Evolutionary conservation across 2,888 invertebrate species (phyloP), one percentile per base, ranked within the genome.

Genomic region (Imbricaverruca yamaguchii): DNA sequence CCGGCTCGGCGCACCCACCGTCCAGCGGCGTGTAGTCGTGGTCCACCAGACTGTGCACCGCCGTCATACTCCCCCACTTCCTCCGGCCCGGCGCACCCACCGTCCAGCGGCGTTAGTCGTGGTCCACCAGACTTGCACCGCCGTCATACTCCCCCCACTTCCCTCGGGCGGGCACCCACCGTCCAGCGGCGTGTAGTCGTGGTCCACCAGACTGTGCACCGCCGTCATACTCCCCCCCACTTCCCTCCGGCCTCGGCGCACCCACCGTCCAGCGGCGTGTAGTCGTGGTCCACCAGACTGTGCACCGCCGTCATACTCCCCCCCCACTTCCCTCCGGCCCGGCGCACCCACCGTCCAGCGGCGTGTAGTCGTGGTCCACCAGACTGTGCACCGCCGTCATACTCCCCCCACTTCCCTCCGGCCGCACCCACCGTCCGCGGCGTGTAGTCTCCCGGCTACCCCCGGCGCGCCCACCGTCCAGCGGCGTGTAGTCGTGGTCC

Each of bases 221-320:
- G 57, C 21, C 23, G 78, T 23, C 57, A 25, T n/a, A n/a, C n/a
- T n/a, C n/a, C n/a, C n/a, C n/a, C n/a, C n/a, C n/a, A n/a, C n/a
- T n/a, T n/a, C n/a, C n/a, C n/a, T n/a, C n/a, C n/a, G n/a, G n/a
- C n/a, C n/a, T n/a, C n/a, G n/a, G n/a, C n/a, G n/a, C n/a, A n/a
- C n/a, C n/a, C n/a, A 57, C 57, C 57, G 57, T 57, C 57, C 13
- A 13, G 57, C 57, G 57, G 74, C 18, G 74, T 53, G 74, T 53
- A 74, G 74, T 53, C 74, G 53, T 55, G 74, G 53, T 74, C 74
- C 21, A 74, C 21, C 74, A 74, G 74, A 53, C 74, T 2, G 78
- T 10, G 57, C 57, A 23, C 10, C 57, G 57, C 21, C 23, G 78
- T 23, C 57, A 25, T n/a, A n/a, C n/a, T n/a, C n/a, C n/a, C n/a